Base-by-base conservation (phyloP, 2,888 invertebrate genomes). In the Pinctada fucata region DNA sequence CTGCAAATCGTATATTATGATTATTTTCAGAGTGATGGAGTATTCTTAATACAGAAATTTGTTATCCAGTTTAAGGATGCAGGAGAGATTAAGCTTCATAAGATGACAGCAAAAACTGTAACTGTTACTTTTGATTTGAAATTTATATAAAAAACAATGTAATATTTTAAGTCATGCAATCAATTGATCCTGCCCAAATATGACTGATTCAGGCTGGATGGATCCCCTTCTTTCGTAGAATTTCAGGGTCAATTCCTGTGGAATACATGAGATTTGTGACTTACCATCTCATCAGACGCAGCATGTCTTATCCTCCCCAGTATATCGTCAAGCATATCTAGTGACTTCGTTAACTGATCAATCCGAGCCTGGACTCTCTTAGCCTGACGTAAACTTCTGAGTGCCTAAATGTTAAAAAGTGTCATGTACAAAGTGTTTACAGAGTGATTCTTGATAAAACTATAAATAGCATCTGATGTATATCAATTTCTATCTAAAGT, bases 221-320 rank as follows among this genome's bases (percentile, higher is more conserved):
- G 10, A 10, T 58, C 13, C 58, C 58, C 8, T 10, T 58, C 58
- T 10, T 58, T 8, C 67, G n/a, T 66, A 66, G 6, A n/a, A 31
- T 31, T 31, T 31, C 31, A 31, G 31, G 31, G 31, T 1, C 31
- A 31, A 31, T 31, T 31, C 31, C 31, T 31, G 31, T 31, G 1
- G 31, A 31, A 70, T 48, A 49, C 49, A 49, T 48, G 31, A n/a
- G 8, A 58, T n/a, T 66, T n/a, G 10, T 72, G 3, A 16, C 58
- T 67, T 71, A 86, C 86, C 86, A 85, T 86, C 75, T 85, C 86
- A 81, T 86, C 84, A 16, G 85, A 85, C 74, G 82, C 84, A 49
- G 85, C 85, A 76, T 86, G 84, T 64, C 79, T 76, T 6, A 86
- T 85, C 52, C 82, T 78, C 66, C 81, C 75, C 50, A 86, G 65